These are phyloP conservation scores for Leucoraja ocellata DNA, from an alignment of 2,797 vertebrate species.

Conservation along the genomic window DNA sequence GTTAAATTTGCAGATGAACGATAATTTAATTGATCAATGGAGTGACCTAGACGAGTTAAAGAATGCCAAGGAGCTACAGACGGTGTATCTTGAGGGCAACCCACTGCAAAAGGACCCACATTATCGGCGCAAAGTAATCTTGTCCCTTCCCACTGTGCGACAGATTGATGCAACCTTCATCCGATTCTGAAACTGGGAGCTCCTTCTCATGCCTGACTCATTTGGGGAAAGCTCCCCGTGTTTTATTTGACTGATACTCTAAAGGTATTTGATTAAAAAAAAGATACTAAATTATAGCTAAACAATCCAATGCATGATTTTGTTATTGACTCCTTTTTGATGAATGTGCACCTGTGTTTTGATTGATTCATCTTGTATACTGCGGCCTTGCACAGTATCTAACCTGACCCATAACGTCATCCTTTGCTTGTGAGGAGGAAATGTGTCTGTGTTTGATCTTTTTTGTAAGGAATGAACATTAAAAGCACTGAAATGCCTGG, in stretches of 20 bases:
- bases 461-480: constrained; percentile 34
- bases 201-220: neutral
- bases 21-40: constrained; percentile 94
- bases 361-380: neutral
- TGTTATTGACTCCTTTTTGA: constrained; percentile 32
- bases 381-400: constrained; percentile 10
- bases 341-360: constrained; percentile 7
- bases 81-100: constrained; percentile 90
- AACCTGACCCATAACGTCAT: neutral
- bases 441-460: neutral
- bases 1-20: constrained; percentile 78
- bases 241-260: constrained; percentile 34
- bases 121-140: constrained; percentile 94
- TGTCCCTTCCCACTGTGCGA: constrained; percentile 83
- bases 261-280: constrained; percentile 37
- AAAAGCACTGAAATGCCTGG: constrained; percentile 27
- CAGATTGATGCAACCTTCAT: constrained; percentile 97
- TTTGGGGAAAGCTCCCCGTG: neutral
- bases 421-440: neutral
- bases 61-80: constrained; percentile 81
- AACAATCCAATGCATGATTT: constrained; percentile 28
- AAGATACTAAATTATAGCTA: constrained; percentile 32
- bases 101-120: constrained; percentile 94
- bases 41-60: constrained; percentile 91
- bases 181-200: constrained; percentile 70